A percentile compares a stretch with the other conserved stretches of the same genome.
phyloP scores from a whole-genome alignment of 2,797 vertebrate genomes.

The Erethizon dorsatum region DNA sequence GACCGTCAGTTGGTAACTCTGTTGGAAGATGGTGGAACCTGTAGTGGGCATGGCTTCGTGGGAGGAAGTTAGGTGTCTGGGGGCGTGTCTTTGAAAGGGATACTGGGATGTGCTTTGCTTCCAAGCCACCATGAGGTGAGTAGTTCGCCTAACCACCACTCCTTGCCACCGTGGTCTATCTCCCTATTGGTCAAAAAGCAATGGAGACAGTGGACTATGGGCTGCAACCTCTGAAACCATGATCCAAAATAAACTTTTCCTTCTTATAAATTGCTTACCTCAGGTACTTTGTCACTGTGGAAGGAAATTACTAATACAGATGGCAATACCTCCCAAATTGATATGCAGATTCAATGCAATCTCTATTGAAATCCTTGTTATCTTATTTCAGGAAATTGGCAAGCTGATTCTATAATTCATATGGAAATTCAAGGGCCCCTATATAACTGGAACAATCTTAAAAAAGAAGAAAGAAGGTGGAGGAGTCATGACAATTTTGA shows the following conservation, averaged over 20 bases:
- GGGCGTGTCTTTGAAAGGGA: no score
- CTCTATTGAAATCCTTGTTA: neutral
- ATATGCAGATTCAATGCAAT: neutral
- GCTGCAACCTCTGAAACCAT: neutral
- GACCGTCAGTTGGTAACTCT: neutral
- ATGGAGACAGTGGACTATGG: neutral
- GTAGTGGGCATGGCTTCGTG: no score
- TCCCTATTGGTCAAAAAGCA: neutral
- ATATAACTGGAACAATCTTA: neutral
- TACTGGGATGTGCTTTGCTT: neutral
- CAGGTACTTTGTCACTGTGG: neutral
- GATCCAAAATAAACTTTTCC: neutral
- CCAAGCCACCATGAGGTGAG: neutral
- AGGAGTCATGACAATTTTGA: neutral
- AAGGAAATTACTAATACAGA: neutral
- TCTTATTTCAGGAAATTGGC: neutral
- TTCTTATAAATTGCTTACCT: neutral
- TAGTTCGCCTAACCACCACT: neutral
- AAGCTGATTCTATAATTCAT: conserved; percentile 33
- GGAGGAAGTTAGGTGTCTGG: neutral
- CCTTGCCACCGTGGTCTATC: no score
- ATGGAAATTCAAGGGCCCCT: neutral
- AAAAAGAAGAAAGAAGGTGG: neutral
- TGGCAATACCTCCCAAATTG: neutral
- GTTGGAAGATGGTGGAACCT: neutral